phyloP scores from a whole-genome alignment of 2,113 vertebrate species.

The Aspidoscelis tigris region DNA sequence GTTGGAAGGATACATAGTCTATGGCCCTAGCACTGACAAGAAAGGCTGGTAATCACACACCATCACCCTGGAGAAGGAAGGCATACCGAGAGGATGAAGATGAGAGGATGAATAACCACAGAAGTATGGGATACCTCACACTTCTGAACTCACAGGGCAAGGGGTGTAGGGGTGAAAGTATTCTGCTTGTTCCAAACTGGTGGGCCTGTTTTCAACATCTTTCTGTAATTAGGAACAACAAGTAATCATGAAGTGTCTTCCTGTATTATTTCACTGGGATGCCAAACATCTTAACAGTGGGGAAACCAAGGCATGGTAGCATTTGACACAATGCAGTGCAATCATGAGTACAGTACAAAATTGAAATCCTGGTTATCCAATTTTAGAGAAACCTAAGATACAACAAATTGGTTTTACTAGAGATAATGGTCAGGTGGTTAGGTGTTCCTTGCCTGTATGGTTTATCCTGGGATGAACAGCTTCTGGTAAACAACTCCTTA shows the following conservation, averaged over 20 bases:
- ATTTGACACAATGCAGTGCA: not conserved
- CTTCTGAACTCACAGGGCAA: too few species aligned
- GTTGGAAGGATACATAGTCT: not conserved
- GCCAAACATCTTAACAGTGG: not conserved
- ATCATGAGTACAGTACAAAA: slow-evolving; percentile 13
- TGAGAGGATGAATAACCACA: not conserved
- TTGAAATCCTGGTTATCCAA: slow-evolving; percentile 11
- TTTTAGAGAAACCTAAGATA: slow-evolving; percentile 30
- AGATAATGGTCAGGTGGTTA: not conserved
- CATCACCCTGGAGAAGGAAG: not conserved
- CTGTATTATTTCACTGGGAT: not conserved
- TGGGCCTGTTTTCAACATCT: too few species aligned
- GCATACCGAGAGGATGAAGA: not conserved
- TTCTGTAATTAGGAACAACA: not conserved
- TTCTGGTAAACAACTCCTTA: slow-evolving; percentile 17
- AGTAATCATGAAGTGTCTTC: not conserved
- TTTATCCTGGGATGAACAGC: not conserved
- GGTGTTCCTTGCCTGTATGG: slow-evolving; percentile 15
- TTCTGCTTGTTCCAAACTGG: not conserved
- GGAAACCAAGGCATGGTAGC: not conserved
- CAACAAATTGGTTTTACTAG: not conserved
- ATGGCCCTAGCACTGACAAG: not conserved
- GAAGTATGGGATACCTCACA: not conserved
- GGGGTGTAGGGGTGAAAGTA: too few species aligned
- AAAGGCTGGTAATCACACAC: not conserved